These are phyloP conservation scores for Archivesica marissinica DNA, from an alignment of 1,140 invertebrate species.

Conservation along the genomic window DNA sequence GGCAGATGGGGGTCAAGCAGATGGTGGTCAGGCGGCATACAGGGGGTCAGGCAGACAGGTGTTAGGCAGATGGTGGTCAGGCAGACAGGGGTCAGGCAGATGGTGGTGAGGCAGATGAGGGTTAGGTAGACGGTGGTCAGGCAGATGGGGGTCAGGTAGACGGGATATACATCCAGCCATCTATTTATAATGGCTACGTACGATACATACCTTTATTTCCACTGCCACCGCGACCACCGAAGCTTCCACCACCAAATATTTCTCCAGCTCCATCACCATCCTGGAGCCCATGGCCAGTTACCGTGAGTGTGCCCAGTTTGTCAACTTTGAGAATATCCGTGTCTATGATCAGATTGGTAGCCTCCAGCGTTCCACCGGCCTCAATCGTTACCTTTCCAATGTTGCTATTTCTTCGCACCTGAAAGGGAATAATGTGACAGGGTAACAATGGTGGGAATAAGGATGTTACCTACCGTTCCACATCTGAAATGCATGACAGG, in stretches of 20 bases:
- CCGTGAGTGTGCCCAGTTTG: constrained; percentile 58
- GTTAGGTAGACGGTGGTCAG: too few species aligned
- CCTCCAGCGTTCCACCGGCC: constrained; percentile 68
- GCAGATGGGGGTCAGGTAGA: too few species aligned
- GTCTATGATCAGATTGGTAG: constrained; percentile 61
- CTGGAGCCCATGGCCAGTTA: constrained; percentile 61
- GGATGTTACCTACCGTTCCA: too few species aligned
- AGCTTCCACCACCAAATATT: constrained; percentile 62
- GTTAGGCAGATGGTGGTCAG: too few species aligned
- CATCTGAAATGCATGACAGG: too few species aligned
- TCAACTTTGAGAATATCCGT: constrained; percentile 70
- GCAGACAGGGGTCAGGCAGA: too few species aligned
- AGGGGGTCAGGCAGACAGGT: too few species aligned
- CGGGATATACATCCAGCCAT: not conserved
- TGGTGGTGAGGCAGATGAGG: too few species aligned
- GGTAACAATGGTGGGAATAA: too few species aligned
- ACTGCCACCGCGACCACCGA: constrained; percentile 66
- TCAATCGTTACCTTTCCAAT: constrained; percentile 65
- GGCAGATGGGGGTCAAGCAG: too few species aligned
- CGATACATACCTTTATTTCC: constrained; percentile 7
- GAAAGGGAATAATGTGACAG: too few species aligned
- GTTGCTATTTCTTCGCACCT: constrained; percentile 30
- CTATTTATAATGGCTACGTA: not conserved
- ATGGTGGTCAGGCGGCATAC: too few species aligned
- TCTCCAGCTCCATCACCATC: constrained; percentile 63